Base-by-base conservation (phyloP, 2,113 vertebrate genomes). In the Spizaetus ornatus region DNA sequence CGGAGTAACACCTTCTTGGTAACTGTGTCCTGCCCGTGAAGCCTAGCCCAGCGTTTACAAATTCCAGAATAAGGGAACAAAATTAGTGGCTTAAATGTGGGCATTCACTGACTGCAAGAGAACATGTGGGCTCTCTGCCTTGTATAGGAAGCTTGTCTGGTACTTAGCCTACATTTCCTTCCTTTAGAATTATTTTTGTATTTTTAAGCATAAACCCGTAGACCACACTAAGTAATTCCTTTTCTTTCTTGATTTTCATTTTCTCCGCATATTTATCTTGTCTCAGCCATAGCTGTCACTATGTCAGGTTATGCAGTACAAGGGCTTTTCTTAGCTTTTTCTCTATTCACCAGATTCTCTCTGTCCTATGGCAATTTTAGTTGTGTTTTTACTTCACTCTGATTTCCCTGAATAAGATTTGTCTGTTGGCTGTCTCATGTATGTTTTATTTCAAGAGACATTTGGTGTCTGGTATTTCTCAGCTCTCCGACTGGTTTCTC, bases 391-490 rank as follows among this genome's bases (percentile, higher is more conserved):
- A 82, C 53, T 81, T 95, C 76, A 86, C 48, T 78, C 61, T 88
- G 77, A 74, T 87, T 93, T 94, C 81, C 70, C 78, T 93, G 84
- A 93, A 87, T 67, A 95, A 79, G 59, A 80, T 62, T 84, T 93
- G 62, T 82, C 89, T 82, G 63, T 74, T 78, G 82, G 62, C 82
- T 94, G 63, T 70, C 83, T 93, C 43, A 13, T 48, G 65, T 88
- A 72, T 79, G 83, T 91, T 95, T 95, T 95, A 85, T 92, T 95
- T 91, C 82, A 85, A 88, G 93, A 94, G 70, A 80, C 20, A 6
- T 93, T 86, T 58, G 17, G 47, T 84, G 80, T 86, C 90, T 93
- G 95, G 83, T 86, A 50, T 94, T 96, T 91, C 91, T 96, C 88
- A 93, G 58, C 58, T 88, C 70, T 91, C 73, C 0, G 2, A 82